phyloP scores from a whole-genome alignment of 2,797 vertebrate species.

The Cynodonichthys magdalenae region DNA sequence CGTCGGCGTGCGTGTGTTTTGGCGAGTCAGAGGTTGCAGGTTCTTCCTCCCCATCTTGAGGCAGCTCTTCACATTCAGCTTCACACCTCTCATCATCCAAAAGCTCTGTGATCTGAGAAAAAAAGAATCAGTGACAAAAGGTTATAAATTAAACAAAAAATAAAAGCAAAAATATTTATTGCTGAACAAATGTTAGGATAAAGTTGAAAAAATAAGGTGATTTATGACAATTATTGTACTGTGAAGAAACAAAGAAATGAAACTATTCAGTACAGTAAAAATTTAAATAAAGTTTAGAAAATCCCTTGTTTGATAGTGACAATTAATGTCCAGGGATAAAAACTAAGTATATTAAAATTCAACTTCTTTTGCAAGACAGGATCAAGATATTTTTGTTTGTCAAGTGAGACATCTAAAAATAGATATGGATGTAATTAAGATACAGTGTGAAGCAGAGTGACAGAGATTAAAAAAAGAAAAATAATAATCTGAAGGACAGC shows the following conservation, averaged over 20 bases:
- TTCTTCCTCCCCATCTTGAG: slow-evolving; percentile 87
- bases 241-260: no score
- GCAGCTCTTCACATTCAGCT: slow-evolving; percentile 90
- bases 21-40: slow-evolving; percentile 64
- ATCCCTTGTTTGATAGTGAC: no score
- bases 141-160: not conserved
- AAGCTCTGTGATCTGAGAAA: slow-evolving; percentile 82
- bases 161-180: no score
- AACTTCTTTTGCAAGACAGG: not conserved
- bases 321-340: no score
- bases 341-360: slow-evolving; percentile 3
- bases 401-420: slow-evolving; percentile 33
- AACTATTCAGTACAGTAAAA: no score
- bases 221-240: no score
- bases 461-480: not conserved
- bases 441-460: slow-evolving; percentile 14
- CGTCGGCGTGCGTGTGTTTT: slow-evolving; percentile 48
- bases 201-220: no score
- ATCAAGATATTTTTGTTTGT: slow-evolving; percentile 27
- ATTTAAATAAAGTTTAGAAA: no score
- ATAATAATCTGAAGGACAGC: slow-evolving; percentile 5
- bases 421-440: slow-evolving; percentile 39
- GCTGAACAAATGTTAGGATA: no score
- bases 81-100: slow-evolving; percentile 93
- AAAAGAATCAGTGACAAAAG: not conserved